A percentile compares a stretch with the other conserved stretches of the same genome.
phyloP scores from a whole-genome alignment of 2,888 invertebrate genomes.

The Synergus laeviventris region DNA sequence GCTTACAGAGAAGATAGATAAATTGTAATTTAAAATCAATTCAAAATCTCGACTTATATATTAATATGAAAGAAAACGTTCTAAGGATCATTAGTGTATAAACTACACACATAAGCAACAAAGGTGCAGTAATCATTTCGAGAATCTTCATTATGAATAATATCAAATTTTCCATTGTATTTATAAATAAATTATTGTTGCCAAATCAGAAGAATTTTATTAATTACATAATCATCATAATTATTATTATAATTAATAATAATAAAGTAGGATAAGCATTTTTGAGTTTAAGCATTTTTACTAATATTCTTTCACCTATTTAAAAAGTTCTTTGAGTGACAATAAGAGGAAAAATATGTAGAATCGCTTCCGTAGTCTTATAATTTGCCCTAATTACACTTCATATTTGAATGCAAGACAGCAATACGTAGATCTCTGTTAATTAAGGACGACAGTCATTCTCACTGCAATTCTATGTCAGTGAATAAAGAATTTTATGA shows the following conservation, averaged over 20 bases:
- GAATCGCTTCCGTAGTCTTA: constrained; percentile 29
- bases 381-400: constrained; percentile 22
- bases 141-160: not conserved
- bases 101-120: not conserved
- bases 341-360: not conserved
- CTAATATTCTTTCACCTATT: too few relatives aligned
- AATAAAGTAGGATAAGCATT: too few relatives aligned
- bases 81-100: not conserved
- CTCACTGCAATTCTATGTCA: constrained; percentile 26
- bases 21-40: not conserved
- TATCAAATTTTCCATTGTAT: not conserved
- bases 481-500: not conserved
- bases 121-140: not conserved
- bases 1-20: not conserved
- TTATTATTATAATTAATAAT: too few relatives aligned
- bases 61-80: not conserved
- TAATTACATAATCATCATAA: too few relatives aligned
- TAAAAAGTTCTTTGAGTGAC: not conserved
- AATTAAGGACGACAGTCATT: constrained; percentile 28
- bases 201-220: not conserved
- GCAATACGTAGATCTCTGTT: not conserved
- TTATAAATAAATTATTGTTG: not conserved
- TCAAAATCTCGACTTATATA: not conserved
- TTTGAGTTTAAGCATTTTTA: too few relatives aligned
- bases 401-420: constrained; percentile 35